These are phyloP conservation scores for Leuciscus waleckii DNA, from an alignment of 2,797 vertebrate genomes.

Conservation along the genomic window DNA sequence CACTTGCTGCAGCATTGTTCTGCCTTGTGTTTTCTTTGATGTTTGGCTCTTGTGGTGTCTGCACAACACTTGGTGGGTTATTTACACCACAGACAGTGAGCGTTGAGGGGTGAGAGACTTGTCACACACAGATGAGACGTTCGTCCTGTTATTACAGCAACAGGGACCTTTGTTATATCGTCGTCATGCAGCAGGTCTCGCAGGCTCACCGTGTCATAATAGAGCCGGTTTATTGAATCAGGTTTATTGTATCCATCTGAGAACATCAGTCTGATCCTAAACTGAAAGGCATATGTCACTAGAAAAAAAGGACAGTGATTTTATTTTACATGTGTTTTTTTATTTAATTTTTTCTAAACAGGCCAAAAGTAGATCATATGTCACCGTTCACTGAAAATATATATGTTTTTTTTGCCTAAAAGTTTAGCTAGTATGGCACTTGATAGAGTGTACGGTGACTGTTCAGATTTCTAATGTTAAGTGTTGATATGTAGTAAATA, in stretches of 20 bases:
- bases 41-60: not conserved
- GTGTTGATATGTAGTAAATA: not conserved
- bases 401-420: too few species aligned
- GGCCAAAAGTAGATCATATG: not conserved
- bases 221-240: not conserved
- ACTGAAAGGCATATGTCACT: not conserved
- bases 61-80: not conserved
- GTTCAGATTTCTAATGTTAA: too few species aligned
- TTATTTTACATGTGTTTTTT: not conserved
- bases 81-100: constrained; percentile 3
- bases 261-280: not conserved
- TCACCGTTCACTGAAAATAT: not conserved
- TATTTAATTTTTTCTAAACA: too few species aligned
- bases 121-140: not conserved
- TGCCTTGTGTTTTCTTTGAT: not conserved
- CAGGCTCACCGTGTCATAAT: not conserved
- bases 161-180: constrained; percentile 11
- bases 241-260: not conserved
- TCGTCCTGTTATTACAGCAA: constrained; percentile 32
- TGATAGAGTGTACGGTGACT: too few species aligned
- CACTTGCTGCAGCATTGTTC: not conserved
- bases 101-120: not conserved
- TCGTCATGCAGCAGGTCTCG: constrained; percentile 42
- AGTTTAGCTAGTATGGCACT: too few species aligned
- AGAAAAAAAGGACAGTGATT: not conserved